Evolutionary conservation across 2,888 invertebrate species (phyloP).

Genomic region (Lasioglossum morio): DNA sequence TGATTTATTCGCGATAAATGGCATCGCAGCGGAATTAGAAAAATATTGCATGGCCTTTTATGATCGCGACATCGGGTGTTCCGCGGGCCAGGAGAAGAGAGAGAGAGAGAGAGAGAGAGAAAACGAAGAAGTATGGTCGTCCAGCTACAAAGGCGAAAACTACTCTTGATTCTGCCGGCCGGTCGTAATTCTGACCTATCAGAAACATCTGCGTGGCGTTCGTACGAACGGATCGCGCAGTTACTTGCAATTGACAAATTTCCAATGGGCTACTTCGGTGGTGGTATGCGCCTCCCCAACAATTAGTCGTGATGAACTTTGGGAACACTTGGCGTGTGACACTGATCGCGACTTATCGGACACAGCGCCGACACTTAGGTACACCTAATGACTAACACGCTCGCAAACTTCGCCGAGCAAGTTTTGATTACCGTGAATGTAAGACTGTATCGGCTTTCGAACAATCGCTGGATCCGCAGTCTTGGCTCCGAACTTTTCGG

Average conservation of each 20-base stretch:
- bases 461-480: neutral
- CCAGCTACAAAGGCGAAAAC: constrained; percentile 47
- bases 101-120: neutral
- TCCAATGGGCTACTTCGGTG: constrained; percentile 71
- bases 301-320: constrained; percentile 70
- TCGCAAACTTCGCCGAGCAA: constrained; percentile 27
- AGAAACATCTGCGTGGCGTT: constrained; percentile 71
- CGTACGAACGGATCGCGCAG: constrained; percentile 59
- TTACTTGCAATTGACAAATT: constrained; percentile 75
- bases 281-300: constrained; percentile 68
- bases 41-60: constrained; percentile 42
- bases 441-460: constrained; percentile 13
- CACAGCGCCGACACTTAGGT: constrained; percentile 48
- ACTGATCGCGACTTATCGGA: constrained; percentile 63
- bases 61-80: constrained; percentile 52
- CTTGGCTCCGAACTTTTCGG: neutral
- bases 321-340: constrained; percentile 67
- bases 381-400: constrained; percentile 35
- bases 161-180: constrained; percentile 48
- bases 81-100: neutral
- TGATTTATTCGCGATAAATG: constrained; percentile 21
- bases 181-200: constrained; percentile 69
- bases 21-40: constrained; percentile 21
- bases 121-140: constrained; percentile 50
- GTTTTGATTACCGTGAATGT: constrained; percentile 31